Evolutionary conservation across 2,888 invertebrate genomes (phyloP), one percentile per base, ranked within the genome.

Genomic region (Pollenia angustigena): DNA sequence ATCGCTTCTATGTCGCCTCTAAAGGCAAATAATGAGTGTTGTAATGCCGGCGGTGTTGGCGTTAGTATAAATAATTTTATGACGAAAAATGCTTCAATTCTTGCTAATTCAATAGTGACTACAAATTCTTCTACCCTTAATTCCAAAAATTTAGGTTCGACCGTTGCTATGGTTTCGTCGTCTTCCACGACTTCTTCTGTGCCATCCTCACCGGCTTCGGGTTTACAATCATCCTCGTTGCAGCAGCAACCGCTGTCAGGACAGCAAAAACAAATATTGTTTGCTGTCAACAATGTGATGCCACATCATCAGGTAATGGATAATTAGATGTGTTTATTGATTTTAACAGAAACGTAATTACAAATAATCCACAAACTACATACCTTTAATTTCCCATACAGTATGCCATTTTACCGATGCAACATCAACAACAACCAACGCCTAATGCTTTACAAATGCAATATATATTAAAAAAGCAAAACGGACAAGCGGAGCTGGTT

Each of bases 381-480:
- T n/a, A n/a, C 8, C 3, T n/a, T 23, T 66, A 10, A 14, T 42
- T 23, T 42, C 18, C 40, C 0, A 8, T 46, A 7, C 23, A 88
- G 88, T 88, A 87, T 78, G 82, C 85, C 7, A 83, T 87, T 78
- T 80, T 92, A 79, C 90, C 89, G 52, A 89, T 89, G 89, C 88
- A 88, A 58, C 87, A 87, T 18, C 91, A 90, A 68, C 92, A 68
- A 84, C 89, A 81, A 64, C 32, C 76, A 12, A 66, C 71, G 52
- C 42, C 75, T 48, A 87, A 83, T 72, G 42, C 83, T 40, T 72
- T 87, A 44, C 87, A 87, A 78, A 88, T 91, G 88, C 91, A 91
- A 87, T 93, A 92, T 87, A 89, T 93, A 32, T 91, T 92, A 58
- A 92, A 92, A 88, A 92, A 93, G 87, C 90, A 91, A 81, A 91